Evolutionary conservation across 2,888 invertebrate species (phyloP), one percentile per base, ranked within the genome.

Genomic region (Mayetiola destructor): DNA sequence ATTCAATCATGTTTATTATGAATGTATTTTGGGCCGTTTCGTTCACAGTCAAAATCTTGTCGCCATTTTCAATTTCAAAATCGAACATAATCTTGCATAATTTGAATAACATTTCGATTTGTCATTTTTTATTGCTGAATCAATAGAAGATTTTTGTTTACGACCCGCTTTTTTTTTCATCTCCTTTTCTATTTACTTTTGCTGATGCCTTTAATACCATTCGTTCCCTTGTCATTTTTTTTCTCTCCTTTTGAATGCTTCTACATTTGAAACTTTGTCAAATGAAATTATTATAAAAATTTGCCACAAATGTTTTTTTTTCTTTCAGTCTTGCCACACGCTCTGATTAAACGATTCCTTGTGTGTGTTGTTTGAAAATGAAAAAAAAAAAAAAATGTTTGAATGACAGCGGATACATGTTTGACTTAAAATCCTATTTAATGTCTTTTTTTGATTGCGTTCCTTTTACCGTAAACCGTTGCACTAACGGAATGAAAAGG

Each of bases 361-460:
- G 48, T 27, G 48, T 48, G 5, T 36, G 36, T 16, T 27, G 27
- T 48, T 48, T 48, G 16, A 48, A 48, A 48, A 27, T 48, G 48
- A 27, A 42, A 9, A 21, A 23, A 42, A 42, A 42, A 18, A 48
- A 48, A 53, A 20, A 14, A 3, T n/a, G 29, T n/a, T 16, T 36
- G 42, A 42, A 42, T 42, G 14, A 42, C 23, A 27, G n/a, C n/a
- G 23, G 48, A 48, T 42, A 42, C 58, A 60, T 60, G 59, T 60
- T 61, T 60, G 59, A 60, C 57, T 61, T 58, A 57, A 61, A 62
- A 61, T 60, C 61, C 61, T 21, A 39, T 32, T 58, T 59, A 61
- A 62, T 61, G 61, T 61, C 60, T 59, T 62, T 61, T 56, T 58
- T 57, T 62, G 61, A 62, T 62, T 62, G 62, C 61, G 61, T 62